Evolutionary conservation across 2,888 invertebrate species (phyloP).

Genomic region (Caenorhabditis angaria): DNA sequence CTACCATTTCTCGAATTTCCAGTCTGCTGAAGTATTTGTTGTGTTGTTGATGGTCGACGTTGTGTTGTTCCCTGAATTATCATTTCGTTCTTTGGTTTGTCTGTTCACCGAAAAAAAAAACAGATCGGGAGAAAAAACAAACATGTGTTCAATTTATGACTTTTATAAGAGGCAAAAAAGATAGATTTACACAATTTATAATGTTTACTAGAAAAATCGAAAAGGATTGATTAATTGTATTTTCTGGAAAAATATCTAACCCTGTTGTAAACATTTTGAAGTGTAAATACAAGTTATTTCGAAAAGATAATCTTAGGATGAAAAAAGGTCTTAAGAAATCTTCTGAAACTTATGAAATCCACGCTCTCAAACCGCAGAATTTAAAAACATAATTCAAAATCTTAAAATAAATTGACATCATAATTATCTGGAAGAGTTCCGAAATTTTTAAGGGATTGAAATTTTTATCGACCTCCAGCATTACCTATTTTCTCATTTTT

Average conservation of each 20-base stretch:
- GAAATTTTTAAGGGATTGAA: no score
- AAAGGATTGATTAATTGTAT: background rate
- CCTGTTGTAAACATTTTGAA: background rate
- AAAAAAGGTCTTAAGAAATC: background rate
- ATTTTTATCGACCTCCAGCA: no score
- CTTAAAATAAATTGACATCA: background rate
- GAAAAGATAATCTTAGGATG: background rate
- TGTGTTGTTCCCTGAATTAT: conserved; percentile 16
- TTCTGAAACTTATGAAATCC: background rate
- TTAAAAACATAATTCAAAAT: background rate
- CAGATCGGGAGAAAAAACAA: no score
- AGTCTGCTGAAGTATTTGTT: conserved; percentile 21
- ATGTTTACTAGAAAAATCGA: background rate
- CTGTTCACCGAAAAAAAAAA: no score
- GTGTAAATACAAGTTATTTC: background rate
- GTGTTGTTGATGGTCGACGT: conserved; percentile 27
- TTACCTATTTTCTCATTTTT: no score
- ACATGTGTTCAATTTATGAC: background rate
- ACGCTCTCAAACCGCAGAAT: background rate
- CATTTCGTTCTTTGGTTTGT: background rate
- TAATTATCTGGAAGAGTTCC: no score
- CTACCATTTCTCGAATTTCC: conserved; percentile 15
- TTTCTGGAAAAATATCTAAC: background rate
- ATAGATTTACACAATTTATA: background rate
- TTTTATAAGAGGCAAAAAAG: background rate